Conservation (phyloP, 2,113 vertebrate species). For the Blennius ocellaris region DNA sequence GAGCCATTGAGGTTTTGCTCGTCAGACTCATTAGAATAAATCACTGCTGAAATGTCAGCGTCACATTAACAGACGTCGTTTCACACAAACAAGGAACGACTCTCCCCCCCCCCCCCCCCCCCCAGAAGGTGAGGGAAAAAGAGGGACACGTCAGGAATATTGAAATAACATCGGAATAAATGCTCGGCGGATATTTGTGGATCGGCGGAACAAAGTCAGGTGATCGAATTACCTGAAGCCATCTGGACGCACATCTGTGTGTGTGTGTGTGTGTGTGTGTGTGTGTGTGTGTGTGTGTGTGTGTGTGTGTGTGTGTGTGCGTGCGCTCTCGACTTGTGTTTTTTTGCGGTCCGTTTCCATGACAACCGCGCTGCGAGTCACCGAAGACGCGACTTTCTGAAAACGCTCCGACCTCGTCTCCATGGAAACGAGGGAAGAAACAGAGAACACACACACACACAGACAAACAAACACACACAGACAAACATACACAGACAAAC, state of each 20-base stretch:
- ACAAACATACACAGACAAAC: no score
- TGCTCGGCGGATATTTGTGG: conserved; percentile 14
- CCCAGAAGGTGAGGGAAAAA: no score
- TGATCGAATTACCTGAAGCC: background rate
- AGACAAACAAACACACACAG: no score
- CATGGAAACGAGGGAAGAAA: no score
- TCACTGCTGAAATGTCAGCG: conserved; percentile 2
- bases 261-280: background rate
- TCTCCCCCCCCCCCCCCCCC: conserved; percentile 13
- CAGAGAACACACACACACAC: no score
- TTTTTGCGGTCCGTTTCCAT: no score
- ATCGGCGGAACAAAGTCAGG: conserved; percentile 13
- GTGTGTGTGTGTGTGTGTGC: background rate
- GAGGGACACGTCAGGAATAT: background rate
- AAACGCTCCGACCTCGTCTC: no score
- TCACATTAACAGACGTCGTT: conserved; percentile 22
- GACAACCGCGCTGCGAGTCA: no score
- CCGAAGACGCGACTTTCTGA: no score
- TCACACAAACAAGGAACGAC: conserved; percentile 33
- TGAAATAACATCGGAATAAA: conserved; percentile 9
- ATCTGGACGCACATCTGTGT: background rate
- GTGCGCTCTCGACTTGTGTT: no score
- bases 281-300: background rate
- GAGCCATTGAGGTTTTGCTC: conserved; percentile 8
- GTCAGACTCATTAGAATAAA: background rate